Evolutionary conservation across 1,140 invertebrate species (phyloP).

Genomic region (Daktulosphaira vitifoliae): DNA sequence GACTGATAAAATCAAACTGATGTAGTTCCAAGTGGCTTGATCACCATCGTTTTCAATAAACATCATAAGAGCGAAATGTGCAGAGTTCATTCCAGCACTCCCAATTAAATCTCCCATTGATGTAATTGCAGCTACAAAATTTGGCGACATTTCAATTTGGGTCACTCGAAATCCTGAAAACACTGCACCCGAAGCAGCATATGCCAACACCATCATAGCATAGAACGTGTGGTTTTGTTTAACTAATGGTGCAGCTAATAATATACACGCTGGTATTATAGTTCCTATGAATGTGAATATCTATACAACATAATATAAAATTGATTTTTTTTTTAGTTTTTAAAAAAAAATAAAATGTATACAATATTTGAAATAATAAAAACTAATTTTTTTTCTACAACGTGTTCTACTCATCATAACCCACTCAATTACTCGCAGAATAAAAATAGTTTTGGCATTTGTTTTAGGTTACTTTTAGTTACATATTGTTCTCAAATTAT

Average conservation of each 20-base stretch:
- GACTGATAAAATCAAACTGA: background rate
- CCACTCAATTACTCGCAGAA: too few relatives aligned
- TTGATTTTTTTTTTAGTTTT: too few relatives aligned
- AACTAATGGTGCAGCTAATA: background rate
- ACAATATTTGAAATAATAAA: too few relatives aligned
- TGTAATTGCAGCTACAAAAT: background rate
- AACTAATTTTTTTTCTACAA: too few relatives aligned
- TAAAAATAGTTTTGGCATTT: too few relatives aligned
- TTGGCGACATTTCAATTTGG: conserved; percentile 9
- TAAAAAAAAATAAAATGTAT: too few relatives aligned
- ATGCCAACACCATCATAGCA: background rate
- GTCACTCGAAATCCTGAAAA: conserved; percentile 18
- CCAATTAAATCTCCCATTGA: background rate
- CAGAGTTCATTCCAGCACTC: background rate
- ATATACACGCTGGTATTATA: background rate
- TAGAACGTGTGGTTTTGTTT: background rate
- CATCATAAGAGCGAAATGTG: background rate
- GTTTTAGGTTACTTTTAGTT: too few relatives aligned
- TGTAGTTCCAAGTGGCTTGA: background rate
- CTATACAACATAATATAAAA: too few relatives aligned
- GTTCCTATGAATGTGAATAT: background rate
- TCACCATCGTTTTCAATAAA: background rate
- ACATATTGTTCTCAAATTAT: too few relatives aligned
- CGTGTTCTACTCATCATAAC: too few relatives aligned
- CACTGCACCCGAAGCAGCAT: background rate